Evolutionary conservation across 2,797 vertebrate genomes (phyloP).

Genomic region (Rhynchonycteris naso): DNA sequence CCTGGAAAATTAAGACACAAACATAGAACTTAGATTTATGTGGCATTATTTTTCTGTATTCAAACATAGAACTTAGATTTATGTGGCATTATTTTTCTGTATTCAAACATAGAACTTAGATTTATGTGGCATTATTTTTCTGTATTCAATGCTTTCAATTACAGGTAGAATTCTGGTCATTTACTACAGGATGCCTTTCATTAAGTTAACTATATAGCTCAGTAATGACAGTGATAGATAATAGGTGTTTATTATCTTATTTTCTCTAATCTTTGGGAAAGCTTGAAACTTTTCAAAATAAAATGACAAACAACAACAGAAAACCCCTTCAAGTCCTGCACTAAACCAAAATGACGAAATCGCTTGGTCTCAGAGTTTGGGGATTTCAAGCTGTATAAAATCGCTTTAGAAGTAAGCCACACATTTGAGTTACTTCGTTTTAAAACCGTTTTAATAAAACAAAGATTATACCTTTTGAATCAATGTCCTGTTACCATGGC

Average conservation of each 20-base stretch:
- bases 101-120: too few species aligned
- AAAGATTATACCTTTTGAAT: background rate
- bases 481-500: background rate
- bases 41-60: constrained; percentile 1
- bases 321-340: background rate
- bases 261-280: background rate
- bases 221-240: background rate
- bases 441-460: background rate
- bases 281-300: constrained; percentile 39
- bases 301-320: background rate
- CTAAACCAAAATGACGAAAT: constrained; percentile 48
- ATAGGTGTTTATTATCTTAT: background rate
- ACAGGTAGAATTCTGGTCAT: background rate
- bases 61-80: background rate
- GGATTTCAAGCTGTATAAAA: constrained; percentile 3
- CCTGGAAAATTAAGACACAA: background rate
- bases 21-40: background rate
- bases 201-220: background rate
- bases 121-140: background rate
- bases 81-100: background rate
- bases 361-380: background rate
- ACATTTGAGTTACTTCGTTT: constrained; percentile 12
- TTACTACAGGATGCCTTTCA: background rate
- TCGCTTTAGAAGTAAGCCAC: background rate
- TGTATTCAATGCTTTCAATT: background rate